These are phyloP conservation scores for Lordiphosa clarofinis DNA, from an alignment of 1,140 invertebrate species.

Conservation along the genomic window DNA sequence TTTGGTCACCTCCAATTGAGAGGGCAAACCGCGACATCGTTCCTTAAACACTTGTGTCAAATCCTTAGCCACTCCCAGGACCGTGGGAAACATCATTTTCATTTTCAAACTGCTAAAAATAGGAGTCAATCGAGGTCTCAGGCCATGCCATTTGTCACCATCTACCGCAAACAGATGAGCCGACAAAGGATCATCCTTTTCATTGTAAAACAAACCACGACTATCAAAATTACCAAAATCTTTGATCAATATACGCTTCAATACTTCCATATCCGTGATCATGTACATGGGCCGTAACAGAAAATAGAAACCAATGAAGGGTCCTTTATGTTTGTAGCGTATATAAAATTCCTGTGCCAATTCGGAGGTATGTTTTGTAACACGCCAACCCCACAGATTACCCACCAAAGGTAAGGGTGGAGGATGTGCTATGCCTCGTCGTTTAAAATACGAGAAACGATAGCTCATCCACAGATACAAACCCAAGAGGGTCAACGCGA, in stretches of 20 bases:
- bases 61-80: conserved; percentile 54
- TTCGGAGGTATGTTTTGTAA: conserved; percentile 23
- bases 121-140: conserved; percentile 81
- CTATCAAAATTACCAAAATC: conserved; percentile 81
- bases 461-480: conserved; percentile 26
- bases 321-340: conserved; percentile 28
- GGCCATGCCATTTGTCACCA: conserved; percentile 80
- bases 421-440: conserved; percentile 26
- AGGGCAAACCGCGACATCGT: conserved; percentile 20
- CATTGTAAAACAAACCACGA: conserved; percentile 79
- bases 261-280: conserved; percentile 81
- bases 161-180: conserved; percentile 79
- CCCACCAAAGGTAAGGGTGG: conserved; percentile 24
- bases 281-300: conserved; percentile 19
- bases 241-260: conserved; percentile 82
- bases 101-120: conserved; percentile 82
- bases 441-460: conserved; percentile 30
- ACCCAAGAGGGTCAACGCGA: conserved; percentile 6
- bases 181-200: conserved; percentile 80
- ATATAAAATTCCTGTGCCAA: conserved; percentile 19
- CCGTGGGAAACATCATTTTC: conserved; percentile 80
- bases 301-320: conserved; percentile 39
- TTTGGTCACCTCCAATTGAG: conserved; percentile 68
- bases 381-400: conserved; percentile 36
- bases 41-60: conserved; percentile 57